Percentiles rank a stretch among this genome's conserved stretches.
Evolutionary conservation across 2,797 vertebrate genomes (phyloP).

Genomic region (Aldrovandia affinis): DNA sequence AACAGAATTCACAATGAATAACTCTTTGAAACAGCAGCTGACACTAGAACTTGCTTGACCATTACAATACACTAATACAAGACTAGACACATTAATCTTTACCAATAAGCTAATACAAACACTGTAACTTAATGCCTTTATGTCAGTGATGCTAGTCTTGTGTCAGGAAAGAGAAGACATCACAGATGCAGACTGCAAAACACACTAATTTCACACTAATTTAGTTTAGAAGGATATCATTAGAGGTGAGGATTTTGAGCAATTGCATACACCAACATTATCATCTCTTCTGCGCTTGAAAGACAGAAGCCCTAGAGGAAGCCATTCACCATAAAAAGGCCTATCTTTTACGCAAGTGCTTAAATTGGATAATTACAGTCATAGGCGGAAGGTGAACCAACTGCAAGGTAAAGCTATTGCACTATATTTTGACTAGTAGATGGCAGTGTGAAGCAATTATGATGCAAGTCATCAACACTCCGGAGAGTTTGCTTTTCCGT

Average conservation of each 20-base stretch:
- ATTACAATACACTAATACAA: background rate
- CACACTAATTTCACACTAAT: too few relatives aligned
- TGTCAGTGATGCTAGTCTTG: background rate
- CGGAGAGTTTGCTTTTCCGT: too few relatives aligned
- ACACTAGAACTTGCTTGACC: background rate
- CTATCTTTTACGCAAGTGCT: background rate
- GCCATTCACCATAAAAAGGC: background rate
- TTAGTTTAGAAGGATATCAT: too few relatives aligned
- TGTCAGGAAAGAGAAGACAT: background rate
- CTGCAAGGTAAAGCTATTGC: too few relatives aligned
- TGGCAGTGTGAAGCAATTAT: too few relatives aligned
- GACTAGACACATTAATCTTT: background rate
- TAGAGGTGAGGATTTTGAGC: too few relatives aligned
- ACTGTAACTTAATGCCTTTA: background rate
- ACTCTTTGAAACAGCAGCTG: background rate
- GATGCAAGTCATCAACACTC: too few relatives aligned
- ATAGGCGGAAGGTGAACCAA: too few relatives aligned
- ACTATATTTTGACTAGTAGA: too few relatives aligned
- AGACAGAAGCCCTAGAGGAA: background rate
- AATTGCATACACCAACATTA: too few relatives aligned
- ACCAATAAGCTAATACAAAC: background rate
- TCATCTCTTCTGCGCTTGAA: background rate
- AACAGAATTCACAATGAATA: background rate
- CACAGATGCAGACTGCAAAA: background rate
- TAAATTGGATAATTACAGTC: slow-evolving; percentile 3